Conservation (phyloP, 2,888 invertebrate species). For the Fragum whitleyi region DNA sequence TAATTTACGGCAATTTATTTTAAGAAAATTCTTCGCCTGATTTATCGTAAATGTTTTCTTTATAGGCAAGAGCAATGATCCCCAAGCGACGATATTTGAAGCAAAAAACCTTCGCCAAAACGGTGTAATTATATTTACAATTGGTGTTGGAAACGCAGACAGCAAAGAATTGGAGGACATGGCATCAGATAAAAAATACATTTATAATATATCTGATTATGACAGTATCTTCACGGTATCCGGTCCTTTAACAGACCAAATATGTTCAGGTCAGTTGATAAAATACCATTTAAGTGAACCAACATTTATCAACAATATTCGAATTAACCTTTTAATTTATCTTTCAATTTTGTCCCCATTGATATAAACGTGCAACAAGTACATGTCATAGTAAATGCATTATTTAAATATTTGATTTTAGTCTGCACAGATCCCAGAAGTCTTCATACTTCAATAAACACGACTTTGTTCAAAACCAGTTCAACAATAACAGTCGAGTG, state of each 20-base stretch:
- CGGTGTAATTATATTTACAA: neutral
- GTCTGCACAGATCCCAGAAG: neutral
- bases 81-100: neutral
- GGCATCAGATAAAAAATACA: neutral
- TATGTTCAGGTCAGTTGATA: neutral
- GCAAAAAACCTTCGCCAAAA: neutral
- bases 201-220: neutral
- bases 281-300: too few species aligned
- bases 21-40: too few species aligned
- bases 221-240: neutral
- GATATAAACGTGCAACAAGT: too few species aligned
- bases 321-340: too few species aligned
- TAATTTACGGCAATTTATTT: too few species aligned
- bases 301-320: too few species aligned
- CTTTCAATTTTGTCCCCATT: too few species aligned
- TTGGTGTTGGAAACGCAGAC: constrained; percentile 8
- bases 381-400: too few species aligned
- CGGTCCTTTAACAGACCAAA: neutral
- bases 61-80: neutral
- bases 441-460: neutral
- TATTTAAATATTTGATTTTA: neutral
- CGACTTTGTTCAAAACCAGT: neutral
- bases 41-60: too few species aligned
- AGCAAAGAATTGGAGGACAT: neutral
- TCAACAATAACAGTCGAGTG: neutral